Conservation (phyloP, 2,797 vertebrate species). For the Huso huso region DNA sequence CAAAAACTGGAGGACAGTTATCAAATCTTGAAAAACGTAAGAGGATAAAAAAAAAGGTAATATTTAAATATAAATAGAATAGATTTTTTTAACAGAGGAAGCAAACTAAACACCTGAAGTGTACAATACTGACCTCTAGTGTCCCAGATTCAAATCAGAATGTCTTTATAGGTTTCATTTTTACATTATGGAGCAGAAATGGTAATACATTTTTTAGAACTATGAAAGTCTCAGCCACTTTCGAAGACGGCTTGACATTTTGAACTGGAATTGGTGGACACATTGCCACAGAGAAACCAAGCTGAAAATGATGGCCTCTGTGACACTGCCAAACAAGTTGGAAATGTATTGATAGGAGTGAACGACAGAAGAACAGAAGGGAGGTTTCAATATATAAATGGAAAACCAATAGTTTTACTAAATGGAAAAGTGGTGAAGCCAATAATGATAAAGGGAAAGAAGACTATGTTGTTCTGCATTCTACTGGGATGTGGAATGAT, state of each 20-base stretch:
- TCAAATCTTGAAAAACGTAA: conserved; percentile 14
- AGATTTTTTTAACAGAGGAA: neutral
- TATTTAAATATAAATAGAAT: neutral
- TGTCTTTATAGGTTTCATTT: neutral
- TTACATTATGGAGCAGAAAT: conserved; percentile 6
- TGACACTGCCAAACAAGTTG: neutral
- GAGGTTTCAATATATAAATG: conserved; percentile 10
- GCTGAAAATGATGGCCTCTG: conserved; percentile 12
- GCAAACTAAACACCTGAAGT: neutral
- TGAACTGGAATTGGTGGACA: conserved; percentile 13
- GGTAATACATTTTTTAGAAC: conserved; percentile 16
- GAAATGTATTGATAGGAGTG: neutral
- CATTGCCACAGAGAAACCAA: neutral
- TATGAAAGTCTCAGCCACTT: neutral
- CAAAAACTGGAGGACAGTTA: conserved; percentile 10
- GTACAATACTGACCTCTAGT: too few species aligned
- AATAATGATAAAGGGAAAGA: neutral
- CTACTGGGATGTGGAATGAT: conserved; percentile 18
- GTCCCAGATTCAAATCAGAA: too few species aligned
- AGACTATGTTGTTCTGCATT: conserved; percentile 2
- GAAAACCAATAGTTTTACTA: conserved; percentile 12
- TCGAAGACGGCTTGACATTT: conserved; percentile 1
- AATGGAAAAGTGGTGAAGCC: conserved; percentile 12
- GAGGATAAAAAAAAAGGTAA: neutral
- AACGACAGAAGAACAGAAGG: conserved; percentile 16